A percentile compares a stretch with the other conserved stretches of the same genome.
These are phyloP conservation scores for Sandelia bainsii DNA, from an alignment of 2,797 vertebrate genomes.

Conservation along the genomic window DNA sequence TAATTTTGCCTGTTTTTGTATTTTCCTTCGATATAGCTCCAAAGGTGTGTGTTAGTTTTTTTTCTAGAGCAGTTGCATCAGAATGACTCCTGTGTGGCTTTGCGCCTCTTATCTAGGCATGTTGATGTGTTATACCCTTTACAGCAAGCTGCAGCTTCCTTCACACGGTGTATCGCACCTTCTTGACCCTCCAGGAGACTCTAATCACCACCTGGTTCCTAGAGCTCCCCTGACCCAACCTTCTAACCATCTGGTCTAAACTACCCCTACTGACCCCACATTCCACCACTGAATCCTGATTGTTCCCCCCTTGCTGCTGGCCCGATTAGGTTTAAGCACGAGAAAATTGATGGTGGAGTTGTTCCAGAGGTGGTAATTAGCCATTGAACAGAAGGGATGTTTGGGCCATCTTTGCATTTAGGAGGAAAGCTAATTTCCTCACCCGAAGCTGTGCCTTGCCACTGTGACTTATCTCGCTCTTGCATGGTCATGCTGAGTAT, in stretches of 20 bases:
- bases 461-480: slow-evolving; percentile 66
- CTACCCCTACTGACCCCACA: slow-evolving; percentile 48
- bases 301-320: slow-evolving; percentile 35
- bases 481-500: slow-evolving; percentile 55
- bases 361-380: slow-evolving; percentile 63
- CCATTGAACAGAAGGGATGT: slow-evolving; percentile 59
- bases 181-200: slow-evolving; percentile 47
- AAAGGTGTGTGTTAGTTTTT: slow-evolving; percentile 35
- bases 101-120: background rate
- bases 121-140: slow-evolving; percentile 6
- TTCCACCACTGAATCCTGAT: slow-evolving; percentile 40
- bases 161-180: slow-evolving; percentile 51
- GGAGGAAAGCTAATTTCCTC: slow-evolving; percentile 50
- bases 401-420: slow-evolving; percentile 42
- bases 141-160: slow-evolving; percentile 31
- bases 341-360: slow-evolving; percentile 42
- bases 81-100: background rate
- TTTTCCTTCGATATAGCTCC: slow-evolving; percentile 22
- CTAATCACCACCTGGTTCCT: slow-evolving; percentile 53
- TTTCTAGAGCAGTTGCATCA: slow-evolving; percentile 8
- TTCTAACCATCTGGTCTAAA: slow-evolving; percentile 71
- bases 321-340: slow-evolving; percentile 61
- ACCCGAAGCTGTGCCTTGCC: slow-evolving; percentile 39
- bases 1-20: slow-evolving; percentile 52
- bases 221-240: slow-evolving; percentile 42